phyloP scores from a whole-genome alignment of 2,888 invertebrate genomes.

The Ethmia dodecea region DNA sequence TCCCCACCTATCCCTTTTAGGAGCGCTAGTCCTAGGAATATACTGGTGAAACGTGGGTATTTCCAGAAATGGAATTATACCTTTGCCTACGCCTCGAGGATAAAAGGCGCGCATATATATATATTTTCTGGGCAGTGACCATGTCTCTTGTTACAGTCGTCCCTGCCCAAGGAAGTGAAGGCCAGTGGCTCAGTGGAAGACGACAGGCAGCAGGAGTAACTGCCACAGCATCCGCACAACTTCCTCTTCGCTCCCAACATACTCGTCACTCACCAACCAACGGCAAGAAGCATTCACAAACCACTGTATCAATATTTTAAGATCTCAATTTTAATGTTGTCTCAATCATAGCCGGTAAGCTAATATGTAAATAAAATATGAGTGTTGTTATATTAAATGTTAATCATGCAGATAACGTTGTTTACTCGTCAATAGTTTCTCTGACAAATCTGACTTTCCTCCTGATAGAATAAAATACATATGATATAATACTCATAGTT shows the following conservation, averaged over 20 bases:
- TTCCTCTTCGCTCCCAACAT: slow-evolving; percentile 48
- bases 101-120: neutral
- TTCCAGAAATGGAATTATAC: neutral
- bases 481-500: too few relatives aligned
- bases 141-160: slow-evolving; percentile 45
- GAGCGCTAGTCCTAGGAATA: too few relatives aligned
- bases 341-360: slow-evolving; percentile 50
- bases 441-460: too few relatives aligned
- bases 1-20: too few relatives aligned
- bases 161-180: slow-evolving; percentile 66
- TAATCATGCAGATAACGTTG: slow-evolving; percentile 30
- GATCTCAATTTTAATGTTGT: slow-evolving; percentile 34
- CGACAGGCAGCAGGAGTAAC: slow-evolving; percentile 62
- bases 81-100: neutral
- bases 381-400: slow-evolving; percentile 38
- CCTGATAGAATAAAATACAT: too few relatives aligned
- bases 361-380: slow-evolving; percentile 67
- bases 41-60: too few relatives aligned
- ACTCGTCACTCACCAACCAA: too few relatives aligned
- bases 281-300: slow-evolving; percentile 24
- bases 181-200: slow-evolving; percentile 58
- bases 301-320: slow-evolving; percentile 30
- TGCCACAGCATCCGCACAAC: slow-evolving; percentile 32
- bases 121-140: neutral
- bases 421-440: neutral